Evolutionary conservation across 2,113 vertebrate genomes (phyloP).

Genomic region (Bubo scandiacus): DNA sequence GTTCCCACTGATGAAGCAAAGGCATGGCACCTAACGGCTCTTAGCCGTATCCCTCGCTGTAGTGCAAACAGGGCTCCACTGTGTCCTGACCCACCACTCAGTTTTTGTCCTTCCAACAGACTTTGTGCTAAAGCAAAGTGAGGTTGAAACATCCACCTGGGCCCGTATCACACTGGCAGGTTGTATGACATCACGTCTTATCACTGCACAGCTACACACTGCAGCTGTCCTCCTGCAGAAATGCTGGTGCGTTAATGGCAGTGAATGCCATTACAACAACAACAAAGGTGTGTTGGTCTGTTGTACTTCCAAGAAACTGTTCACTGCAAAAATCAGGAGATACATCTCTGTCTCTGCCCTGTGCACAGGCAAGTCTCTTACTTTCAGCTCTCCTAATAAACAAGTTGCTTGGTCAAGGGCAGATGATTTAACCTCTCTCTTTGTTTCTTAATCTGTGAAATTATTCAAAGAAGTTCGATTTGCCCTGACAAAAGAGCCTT

Average conservation of each 20-base stretch:
- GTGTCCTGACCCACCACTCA: neutral
- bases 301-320: neutral
- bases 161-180: neutral
- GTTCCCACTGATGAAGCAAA: neutral
- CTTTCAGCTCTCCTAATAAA: neutral
- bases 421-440: neutral
- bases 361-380: neutral
- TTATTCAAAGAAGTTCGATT: neutral
- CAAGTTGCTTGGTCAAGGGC: neutral
- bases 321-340: neutral
- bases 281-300: neutral
- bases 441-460: conserved; percentile 21
- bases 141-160: neutral
- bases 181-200: neutral
- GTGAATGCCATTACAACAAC: neutral
- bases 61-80: neutral
- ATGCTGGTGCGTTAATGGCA: neutral
- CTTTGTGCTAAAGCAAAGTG: neutral
- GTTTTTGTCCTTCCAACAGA: neutral
- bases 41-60: neutral
- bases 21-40: neutral
- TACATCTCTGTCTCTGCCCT: neutral
- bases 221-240: neutral
- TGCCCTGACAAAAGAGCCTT: conserved; percentile 17
- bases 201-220: neutral